phyloP scores from a whole-genome alignment of 2,888 invertebrate species.

The Lasioglossum calceatum region DNA sequence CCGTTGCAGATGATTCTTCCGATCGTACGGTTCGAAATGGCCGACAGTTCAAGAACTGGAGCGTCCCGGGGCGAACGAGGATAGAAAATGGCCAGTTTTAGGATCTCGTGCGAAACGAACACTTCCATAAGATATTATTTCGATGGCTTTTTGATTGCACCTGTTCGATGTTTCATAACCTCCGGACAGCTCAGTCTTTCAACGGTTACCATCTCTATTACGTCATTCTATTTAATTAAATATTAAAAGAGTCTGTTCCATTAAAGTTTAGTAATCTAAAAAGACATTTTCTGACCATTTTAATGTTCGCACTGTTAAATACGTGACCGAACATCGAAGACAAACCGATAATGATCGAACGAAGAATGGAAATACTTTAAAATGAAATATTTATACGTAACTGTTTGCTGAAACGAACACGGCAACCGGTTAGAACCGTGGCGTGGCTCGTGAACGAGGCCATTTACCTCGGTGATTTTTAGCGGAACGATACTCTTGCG shows the following conservation, averaged over 20 bases:
- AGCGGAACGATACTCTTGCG: not conserved
- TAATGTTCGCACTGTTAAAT: too few species aligned
- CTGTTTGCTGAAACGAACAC: not conserved
- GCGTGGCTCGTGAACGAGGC: not conserved
- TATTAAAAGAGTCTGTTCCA: too few species aligned
- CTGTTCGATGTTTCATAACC: not conserved
- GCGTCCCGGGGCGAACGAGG: not conserved
- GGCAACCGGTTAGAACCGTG: not conserved
- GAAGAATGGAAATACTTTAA: not conserved
- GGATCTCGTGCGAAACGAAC: not conserved
- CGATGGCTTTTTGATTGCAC: not conserved
- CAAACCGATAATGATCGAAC: too few species aligned
- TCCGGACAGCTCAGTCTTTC: not conserved
- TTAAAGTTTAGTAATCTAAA: not conserved
- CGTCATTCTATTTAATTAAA: not conserved
- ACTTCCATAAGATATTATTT: not conserved
- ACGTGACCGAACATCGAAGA: not conserved
- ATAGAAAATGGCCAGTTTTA: not conserved
- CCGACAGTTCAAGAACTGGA: not conserved
- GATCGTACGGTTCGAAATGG: not conserved
- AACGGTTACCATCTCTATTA: not conserved
- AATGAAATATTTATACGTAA: not conserved
- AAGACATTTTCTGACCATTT: too few species aligned
- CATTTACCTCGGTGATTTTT: not conserved
- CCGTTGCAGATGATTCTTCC: slow-evolving; percentile 54